A percentile compares a stretch with the other conserved stretches of the same genome.
phyloP scores from a whole-genome alignment of 1,140 invertebrate genomes.

The Trinorchestia longiramus region DNA sequence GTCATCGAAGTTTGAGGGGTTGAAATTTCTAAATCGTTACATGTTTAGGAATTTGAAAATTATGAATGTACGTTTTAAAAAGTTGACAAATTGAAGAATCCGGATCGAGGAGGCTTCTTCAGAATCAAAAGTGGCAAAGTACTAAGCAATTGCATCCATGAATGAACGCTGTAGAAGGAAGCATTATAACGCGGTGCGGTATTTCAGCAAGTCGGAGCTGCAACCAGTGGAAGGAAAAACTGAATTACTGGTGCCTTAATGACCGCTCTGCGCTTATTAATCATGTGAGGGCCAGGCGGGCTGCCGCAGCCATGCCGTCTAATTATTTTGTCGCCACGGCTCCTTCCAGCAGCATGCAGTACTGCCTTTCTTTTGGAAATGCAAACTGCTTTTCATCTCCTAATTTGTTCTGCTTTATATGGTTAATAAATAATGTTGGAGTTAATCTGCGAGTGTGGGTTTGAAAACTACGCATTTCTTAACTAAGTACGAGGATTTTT shows the following conservation, averaged over 20 bases:
- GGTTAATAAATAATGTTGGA: background rate
- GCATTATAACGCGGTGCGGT: background rate
- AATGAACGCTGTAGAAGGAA: background rate
- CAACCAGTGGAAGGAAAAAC: background rate
- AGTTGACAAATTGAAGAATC: too few species aligned
- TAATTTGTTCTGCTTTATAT: background rate
- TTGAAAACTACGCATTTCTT: too few species aligned
- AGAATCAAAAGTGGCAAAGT: background rate
- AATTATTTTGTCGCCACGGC: background rate
- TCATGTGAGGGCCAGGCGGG: background rate
- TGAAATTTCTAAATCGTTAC: too few species aligned
- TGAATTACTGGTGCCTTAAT: slow-evolving; percentile 8
- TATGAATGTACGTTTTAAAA: too few species aligned
- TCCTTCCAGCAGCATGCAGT: background rate
- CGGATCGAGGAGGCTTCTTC: background rate
- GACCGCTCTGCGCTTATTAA: background rate
- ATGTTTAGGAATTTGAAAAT: too few species aligned
- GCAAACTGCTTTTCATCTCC: background rate
- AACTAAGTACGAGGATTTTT: background rate
- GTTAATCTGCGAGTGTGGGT: too few species aligned
- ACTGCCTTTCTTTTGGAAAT: too few species aligned
- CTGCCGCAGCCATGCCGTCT: background rate
- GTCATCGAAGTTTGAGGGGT: too few species aligned
- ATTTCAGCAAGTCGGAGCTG: background rate
- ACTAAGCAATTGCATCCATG: background rate